phyloP scores from a whole-genome alignment of 2,113 vertebrate genomes.

The Diadophis punctatus region DNA sequence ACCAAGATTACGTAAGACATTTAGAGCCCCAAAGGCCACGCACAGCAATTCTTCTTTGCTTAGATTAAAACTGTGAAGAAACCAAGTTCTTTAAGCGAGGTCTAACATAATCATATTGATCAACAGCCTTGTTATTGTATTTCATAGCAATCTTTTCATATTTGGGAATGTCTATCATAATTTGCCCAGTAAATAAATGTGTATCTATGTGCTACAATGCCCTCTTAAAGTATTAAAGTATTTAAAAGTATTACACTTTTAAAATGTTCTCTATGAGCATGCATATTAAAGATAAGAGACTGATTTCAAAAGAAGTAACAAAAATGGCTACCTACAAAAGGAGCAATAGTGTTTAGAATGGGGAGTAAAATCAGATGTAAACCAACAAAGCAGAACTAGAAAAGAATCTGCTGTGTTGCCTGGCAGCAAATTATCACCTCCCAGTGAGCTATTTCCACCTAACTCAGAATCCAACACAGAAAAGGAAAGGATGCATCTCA shows the following conservation, averaged over 20 bases:
- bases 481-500: not conserved
- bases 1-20: not conserved
- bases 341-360: constrained; percentile 1
- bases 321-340: constrained; percentile 32
- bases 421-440: constrained; percentile 63
- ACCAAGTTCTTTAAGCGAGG: not conserved
- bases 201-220: not conserved
- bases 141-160: not conserved
- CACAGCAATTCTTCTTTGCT: not conserved
- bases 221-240: not conserved
- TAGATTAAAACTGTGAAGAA: not conserved
- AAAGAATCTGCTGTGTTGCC: constrained; percentile 50
- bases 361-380: constrained; percentile 49
- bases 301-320: constrained; percentile 8
- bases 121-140: not conserved
- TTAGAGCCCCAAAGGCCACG: not conserved
- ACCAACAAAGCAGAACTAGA: constrained; percentile 41
- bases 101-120: not conserved
- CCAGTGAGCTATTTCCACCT: constrained; percentile 48
- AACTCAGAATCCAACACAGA: constrained; percentile 52
- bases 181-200: not conserved
- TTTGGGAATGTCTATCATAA: not conserved
- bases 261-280: not conserved
- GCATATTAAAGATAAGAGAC: not conserved
- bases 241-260: not conserved